phyloP scores from a whole-genome alignment of 2,113 vertebrate species.

The Tetraodon nigroviridis region DNA sequence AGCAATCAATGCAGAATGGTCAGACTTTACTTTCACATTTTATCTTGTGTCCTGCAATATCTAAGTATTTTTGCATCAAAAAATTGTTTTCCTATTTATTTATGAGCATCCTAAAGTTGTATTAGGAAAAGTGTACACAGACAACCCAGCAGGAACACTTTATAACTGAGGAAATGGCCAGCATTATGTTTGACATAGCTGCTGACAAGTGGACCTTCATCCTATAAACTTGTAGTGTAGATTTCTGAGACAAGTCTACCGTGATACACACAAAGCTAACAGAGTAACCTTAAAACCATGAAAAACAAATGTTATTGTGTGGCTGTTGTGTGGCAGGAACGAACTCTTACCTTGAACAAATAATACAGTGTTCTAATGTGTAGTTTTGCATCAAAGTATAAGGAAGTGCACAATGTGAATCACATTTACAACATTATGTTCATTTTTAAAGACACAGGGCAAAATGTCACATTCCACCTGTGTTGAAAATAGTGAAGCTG shows the following conservation, averaged over 20 bases:
- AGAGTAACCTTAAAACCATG: neutral
- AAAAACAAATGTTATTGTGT: neutral
- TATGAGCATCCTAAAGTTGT: no score
- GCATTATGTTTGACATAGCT: slow-evolving; percentile 5
- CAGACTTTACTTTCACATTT: no score
- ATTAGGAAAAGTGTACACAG: no score
- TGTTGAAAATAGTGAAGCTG: no score
- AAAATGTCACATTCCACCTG: neutral
- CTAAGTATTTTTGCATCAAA: no score
- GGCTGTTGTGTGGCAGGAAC: neutral
- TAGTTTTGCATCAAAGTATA: slow-evolving; percentile 19
- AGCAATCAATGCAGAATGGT: no score
- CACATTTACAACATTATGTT: slow-evolving; percentile 51
- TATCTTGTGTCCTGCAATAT: no score
- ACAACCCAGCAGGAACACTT: neutral
- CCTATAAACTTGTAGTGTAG: slow-evolving; percentile 35
- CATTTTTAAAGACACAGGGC: slow-evolving; percentile 56
- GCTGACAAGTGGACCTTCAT: slow-evolving; percentile 38
- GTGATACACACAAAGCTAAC: neutral
- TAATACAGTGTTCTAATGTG: slow-evolving; percentile 3
- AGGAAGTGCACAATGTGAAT: slow-evolving; percentile 23
- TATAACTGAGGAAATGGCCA: neutral
- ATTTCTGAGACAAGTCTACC: neutral
- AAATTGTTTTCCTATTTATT: no score
- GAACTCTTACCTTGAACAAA: slow-evolving; percentile 45